Percentiles rank a stretch among this genome's conserved stretches.
Evolutionary conservation across 2,113 vertebrate genomes (phyloP).

Genomic region (Leptobrachium leishanense): DNA sequence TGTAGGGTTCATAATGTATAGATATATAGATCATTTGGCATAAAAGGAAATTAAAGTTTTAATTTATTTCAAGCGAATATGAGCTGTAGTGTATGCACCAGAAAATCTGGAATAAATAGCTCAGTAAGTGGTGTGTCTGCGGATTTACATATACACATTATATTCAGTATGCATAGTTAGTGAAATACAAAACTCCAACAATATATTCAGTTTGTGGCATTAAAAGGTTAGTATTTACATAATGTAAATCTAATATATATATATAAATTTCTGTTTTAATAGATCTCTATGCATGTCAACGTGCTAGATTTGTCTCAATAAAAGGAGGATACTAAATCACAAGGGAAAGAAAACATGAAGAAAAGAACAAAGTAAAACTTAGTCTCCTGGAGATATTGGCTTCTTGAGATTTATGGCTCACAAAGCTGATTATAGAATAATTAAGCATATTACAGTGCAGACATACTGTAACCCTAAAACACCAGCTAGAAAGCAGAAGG

Average conservation of each 20-base stretch:
- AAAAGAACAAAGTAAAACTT: not conserved
- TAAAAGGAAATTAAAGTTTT: too few relatives aligned
- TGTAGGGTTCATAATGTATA: too few relatives aligned
- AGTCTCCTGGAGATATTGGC: not conserved
- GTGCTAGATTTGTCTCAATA: not conserved
- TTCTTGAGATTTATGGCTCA: not conserved
- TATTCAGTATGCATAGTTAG: not conserved
- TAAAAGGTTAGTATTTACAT: not conserved
- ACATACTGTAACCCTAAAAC: not conserved
- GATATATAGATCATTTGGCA: too few relatives aligned
- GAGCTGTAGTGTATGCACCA: not conserved
- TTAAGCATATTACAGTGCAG: not conserved
- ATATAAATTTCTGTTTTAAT: not conserved
- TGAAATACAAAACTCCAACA: not conserved
- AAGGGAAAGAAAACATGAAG: not conserved
- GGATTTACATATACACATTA: not conserved
- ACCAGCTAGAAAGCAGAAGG: not conserved
- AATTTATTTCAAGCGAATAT: too few relatives aligned
- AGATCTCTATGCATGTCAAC: not conserved
- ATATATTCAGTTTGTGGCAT: not conserved
- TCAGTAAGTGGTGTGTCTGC: not conserved
- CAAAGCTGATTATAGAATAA: not conserved
- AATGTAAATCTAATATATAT: not conserved
- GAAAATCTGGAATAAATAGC: not conserved
- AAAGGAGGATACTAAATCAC: too few relatives aligned